phyloP scores from a whole-genome alignment of 64 coral and sea anemone species.

The Trachythela sp. region DNA sequence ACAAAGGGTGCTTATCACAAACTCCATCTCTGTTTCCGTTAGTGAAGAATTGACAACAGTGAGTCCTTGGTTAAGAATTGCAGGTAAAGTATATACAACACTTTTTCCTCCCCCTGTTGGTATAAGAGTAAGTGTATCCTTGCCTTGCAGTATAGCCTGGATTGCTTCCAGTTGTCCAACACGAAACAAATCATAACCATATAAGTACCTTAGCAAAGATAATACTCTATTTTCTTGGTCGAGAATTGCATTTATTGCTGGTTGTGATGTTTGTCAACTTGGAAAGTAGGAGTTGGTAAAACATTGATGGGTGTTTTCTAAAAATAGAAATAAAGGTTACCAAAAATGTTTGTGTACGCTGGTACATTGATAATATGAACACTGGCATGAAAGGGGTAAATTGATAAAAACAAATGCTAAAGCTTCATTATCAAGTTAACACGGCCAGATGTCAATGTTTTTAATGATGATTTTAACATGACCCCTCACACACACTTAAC shows the following conservation, averaged over 20 bases:
- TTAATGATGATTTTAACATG: too few relatives aligned
- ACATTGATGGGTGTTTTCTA: neutral
- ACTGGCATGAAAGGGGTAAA: neutral
- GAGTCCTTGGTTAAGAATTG: conserved; percentile 40
- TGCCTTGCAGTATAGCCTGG: neutral
- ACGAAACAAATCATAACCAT: conserved; percentile 12
- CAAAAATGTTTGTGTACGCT: neutral
- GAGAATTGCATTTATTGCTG: neutral
- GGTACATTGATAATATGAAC: too few relatives aligned
- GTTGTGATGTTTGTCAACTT: neutral
- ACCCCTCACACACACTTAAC: neutral
- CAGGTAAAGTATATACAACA: conserved; percentile 31
- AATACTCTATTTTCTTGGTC: neutral
- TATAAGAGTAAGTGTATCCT: conserved; percentile 1
- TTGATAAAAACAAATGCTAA: too few relatives aligned
- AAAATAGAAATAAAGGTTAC: neutral
- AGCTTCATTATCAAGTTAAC: too few relatives aligned
- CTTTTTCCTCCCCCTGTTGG: conserved; percentile 27
- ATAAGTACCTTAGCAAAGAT: neutral
- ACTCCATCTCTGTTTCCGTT: conserved; percentile 40
- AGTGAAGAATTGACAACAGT: conserved; percentile 39
- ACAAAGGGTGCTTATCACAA: conserved; percentile 33
- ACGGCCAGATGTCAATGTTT: too few relatives aligned
- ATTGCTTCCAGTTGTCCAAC: conserved; percentile 5
- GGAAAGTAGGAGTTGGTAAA: neutral